Conservation (phyloP, 2,113 vertebrate species). For the Bos indicus region DNA sequence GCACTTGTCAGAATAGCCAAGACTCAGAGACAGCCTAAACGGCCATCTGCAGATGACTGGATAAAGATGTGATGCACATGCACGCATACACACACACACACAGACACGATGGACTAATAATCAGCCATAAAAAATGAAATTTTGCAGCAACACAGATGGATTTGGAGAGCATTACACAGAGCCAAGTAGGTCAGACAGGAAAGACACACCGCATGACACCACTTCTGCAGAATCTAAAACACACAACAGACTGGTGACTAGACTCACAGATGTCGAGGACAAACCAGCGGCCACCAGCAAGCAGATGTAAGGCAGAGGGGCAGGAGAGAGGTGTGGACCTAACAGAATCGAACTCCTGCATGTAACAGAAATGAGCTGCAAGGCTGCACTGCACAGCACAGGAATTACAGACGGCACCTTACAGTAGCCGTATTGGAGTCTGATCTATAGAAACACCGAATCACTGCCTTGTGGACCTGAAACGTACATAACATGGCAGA, state of each 20-base stretch:
- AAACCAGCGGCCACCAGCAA: background rate
- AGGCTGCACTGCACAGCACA: rapidly evolving
- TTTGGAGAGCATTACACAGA: background rate
- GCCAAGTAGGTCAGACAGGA: background rate
- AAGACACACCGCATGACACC: background rate
- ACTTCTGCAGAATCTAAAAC: background rate
- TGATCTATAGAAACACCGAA: background rate
- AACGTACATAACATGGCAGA: background rate
- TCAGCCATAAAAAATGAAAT: background rate
- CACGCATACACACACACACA: too few relatives aligned
- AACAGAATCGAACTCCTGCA: background rate
- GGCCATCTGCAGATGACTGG: background rate
- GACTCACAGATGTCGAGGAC: background rate
- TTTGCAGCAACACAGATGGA: background rate
- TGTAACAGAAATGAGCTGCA: background rate
- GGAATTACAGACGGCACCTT: background rate
- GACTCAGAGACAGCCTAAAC: background rate
- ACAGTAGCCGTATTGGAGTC: too few relatives aligned
- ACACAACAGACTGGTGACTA: background rate
- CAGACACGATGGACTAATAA: background rate
- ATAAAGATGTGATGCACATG: background rate
- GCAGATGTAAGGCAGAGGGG: background rate
- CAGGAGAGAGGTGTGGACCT: background rate
- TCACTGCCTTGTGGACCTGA: background rate
- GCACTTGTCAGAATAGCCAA: background rate